Base-by-base conservation (phyloP, 2,113 vertebrate species). In the Rhagologus leucostigma region DNA sequence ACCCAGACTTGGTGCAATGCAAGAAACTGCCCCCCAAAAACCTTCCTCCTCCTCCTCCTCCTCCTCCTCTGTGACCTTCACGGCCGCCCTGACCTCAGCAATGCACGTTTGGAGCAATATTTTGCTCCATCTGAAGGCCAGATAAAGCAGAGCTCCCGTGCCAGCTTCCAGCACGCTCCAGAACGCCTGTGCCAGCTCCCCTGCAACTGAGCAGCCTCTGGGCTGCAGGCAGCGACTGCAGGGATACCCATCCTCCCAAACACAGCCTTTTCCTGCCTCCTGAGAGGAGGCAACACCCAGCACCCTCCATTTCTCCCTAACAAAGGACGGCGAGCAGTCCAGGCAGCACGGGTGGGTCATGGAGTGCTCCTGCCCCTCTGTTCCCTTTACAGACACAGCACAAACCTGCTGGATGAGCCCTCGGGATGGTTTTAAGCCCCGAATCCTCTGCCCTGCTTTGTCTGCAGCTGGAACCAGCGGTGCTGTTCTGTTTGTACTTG, bases 161-260 rank as follows among this genome's bases (percentile, higher is more conserved):
- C 83, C 92, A 94, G 87, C 62, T 94, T 75, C 92, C 92, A 94
- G 90, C 88, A 85, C 14, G 35, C 55, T 89, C 70, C 80, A 2
- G 44, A 86, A 32, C 4, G 11, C 44, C 70, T 1, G 30, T 89
- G 77, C 93, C 95, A 90, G 8, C 65, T 87, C 65, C 84, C 88
- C 46, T 30, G 87, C 94, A 79, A 69, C 90, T 83, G 80, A 92
- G 89, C 95, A 96, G 56, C 95, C 89, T 83, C 83, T 15, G 84
- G 77, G 84, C 85, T 86, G 68, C 64, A 70, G 27, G 47, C 82
- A 4, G 84, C 77, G 63, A 39, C 84, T 94, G 91, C 42, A 78
- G 96, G 93, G 81, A 91, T 26, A 76, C 42, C 16, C 22, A 74
- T 49, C 88, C 89, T 49, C 84, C 67, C 73, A 78, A 49, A 55